Evolutionary conservation across 2,797 vertebrate genomes (phyloP).

Genomic region (Parauchenoglanis punctatus): DNA sequence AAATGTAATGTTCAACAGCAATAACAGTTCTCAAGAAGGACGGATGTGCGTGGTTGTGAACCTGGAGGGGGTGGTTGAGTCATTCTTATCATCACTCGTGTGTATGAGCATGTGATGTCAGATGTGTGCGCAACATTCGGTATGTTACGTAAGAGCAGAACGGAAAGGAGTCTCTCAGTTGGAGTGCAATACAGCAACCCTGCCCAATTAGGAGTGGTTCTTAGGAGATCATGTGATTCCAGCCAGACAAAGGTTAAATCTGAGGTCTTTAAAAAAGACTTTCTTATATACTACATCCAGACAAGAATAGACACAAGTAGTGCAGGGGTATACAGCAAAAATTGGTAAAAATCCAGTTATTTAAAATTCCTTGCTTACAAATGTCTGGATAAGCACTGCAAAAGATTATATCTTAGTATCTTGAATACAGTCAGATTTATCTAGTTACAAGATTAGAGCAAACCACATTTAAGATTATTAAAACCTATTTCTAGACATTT

Average conservation of each 20-base stretch:
- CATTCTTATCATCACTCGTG: conserved; percentile 22
- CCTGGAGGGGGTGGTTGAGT: conserved; percentile 5
- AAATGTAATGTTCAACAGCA: conserved; percentile 45
- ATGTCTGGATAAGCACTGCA: not conserved
- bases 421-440: no score
- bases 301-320: not conserved
- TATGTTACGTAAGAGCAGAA: conserved; percentile 24
- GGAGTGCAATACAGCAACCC: not conserved
- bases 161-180: conserved; percentile 22
- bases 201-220: not conserved
- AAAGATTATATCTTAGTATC: no score
- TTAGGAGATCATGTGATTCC: not conserved
- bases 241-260: not conserved
- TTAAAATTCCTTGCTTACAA: not conserved
- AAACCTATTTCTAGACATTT: no score
- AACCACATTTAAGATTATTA: no score
- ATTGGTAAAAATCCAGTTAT: not conserved
- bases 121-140: conserved; percentile 9
- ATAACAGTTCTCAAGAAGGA: conserved; percentile 12
- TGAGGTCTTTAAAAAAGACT: not conserved
- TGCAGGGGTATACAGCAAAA: not conserved
- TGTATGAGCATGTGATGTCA: conserved; percentile 18
- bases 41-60: conserved; percentile 22
- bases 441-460: no score
- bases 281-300: not conserved